Percentiles rank a stretch among this genome's conserved stretches.
phyloP scores from a whole-genome alignment of 1,140 invertebrate genomes.

The Drosophila paulistorum region DNA sequence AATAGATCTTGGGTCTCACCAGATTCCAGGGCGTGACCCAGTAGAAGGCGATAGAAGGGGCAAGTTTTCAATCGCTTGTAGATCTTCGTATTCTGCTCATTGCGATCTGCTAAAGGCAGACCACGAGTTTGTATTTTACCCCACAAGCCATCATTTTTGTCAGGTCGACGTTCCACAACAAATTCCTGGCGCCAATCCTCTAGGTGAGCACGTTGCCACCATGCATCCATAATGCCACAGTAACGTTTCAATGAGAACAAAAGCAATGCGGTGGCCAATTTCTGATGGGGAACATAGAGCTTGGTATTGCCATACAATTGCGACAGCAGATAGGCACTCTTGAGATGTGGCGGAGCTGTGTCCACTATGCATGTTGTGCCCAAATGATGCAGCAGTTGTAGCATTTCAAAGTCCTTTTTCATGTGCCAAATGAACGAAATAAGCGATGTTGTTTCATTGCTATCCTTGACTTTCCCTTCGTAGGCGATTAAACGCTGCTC shows the following conservation, averaged over 20 bases:
- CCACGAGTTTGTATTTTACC: slow-evolving; percentile 18
- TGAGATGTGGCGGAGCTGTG: slow-evolving; percentile 54
- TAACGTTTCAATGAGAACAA: slow-evolving; percentile 51
- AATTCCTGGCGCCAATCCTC: slow-evolving; percentile 70
- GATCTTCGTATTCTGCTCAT: not conserved
- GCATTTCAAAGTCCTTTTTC: slow-evolving; percentile 32
- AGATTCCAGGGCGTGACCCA: slow-evolving; percentile 61
- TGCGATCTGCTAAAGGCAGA: not conserved
- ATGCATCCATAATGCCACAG: slow-evolving; percentile 69
- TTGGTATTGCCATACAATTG: slow-evolving; percentile 39
- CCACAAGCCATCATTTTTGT: not conserved
- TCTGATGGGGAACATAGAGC: slow-evolving; percentile 36
- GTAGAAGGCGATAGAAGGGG: slow-evolving; percentile 54
- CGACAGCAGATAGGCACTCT: slow-evolving; percentile 57
- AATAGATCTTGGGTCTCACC: slow-evolving; percentile 71
- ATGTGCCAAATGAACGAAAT: slow-evolving; percentile 44
- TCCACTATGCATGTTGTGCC: slow-evolving; percentile 18
- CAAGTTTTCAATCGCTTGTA: slow-evolving; percentile 36
- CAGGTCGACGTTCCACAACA: slow-evolving; percentile 52
- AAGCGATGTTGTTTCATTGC: slow-evolving; percentile 35
- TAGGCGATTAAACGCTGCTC: slow-evolving; percentile 40
- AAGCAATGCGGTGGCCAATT: slow-evolving; percentile 47
- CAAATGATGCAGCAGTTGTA: slow-evolving; percentile 25
- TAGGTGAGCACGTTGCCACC: slow-evolving; percentile 68
- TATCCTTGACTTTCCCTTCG: slow-evolving; percentile 39